These are phyloP conservation scores for Macropis europaea DNA, from an alignment of 2,888 invertebrate genomes.

Conservation along the genomic window DNA sequence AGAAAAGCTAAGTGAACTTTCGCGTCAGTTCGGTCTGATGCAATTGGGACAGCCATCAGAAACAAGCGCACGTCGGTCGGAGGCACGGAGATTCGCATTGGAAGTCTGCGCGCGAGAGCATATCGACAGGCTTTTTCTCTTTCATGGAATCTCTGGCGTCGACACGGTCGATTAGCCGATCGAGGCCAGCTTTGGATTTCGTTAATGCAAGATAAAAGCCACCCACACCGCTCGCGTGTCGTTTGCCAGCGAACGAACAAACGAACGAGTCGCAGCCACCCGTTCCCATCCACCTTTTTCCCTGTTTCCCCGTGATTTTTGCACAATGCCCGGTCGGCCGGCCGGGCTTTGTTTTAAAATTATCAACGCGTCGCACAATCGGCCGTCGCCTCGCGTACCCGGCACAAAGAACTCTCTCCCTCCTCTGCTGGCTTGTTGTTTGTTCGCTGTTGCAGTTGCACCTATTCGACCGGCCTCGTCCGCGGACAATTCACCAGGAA, in stretches of 20 bases:
- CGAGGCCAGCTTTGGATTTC: constrained; percentile 62
- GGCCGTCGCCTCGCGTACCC: constrained; percentile 65
- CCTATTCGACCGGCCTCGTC: constrained; percentile 5
- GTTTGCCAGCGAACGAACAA: constrained; percentile 48
- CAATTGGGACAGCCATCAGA: background rate
- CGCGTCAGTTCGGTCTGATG: no score
- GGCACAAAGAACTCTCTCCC: constrained; percentile 69
- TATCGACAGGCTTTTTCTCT: constrained; percentile 60
- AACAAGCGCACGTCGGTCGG: constrained; percentile 10
- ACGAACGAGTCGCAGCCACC: constrained; percentile 27
- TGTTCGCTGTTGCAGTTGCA: constrained; percentile 3
- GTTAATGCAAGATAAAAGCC: constrained; percentile 66
- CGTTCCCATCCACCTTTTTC: constrained; percentile 49
- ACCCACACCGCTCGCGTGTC: constrained; percentile 41
- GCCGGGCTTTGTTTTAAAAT: constrained; percentile 76
- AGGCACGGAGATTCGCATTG: background rate
- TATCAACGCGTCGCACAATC: constrained; percentile 78
- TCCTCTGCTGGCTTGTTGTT: constrained; percentile 40
- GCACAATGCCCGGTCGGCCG: constrained; percentile 72
- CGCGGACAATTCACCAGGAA: constrained; percentile 23
- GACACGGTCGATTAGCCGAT: constrained; percentile 67
- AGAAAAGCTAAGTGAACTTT: no score
- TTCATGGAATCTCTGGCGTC: constrained; percentile 57
- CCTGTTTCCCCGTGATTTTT: constrained; percentile 74
- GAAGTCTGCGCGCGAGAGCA: constrained; percentile 3